phyloP scores from a whole-genome alignment of 2,113 vertebrate species.

The Numenius arquata region DNA sequence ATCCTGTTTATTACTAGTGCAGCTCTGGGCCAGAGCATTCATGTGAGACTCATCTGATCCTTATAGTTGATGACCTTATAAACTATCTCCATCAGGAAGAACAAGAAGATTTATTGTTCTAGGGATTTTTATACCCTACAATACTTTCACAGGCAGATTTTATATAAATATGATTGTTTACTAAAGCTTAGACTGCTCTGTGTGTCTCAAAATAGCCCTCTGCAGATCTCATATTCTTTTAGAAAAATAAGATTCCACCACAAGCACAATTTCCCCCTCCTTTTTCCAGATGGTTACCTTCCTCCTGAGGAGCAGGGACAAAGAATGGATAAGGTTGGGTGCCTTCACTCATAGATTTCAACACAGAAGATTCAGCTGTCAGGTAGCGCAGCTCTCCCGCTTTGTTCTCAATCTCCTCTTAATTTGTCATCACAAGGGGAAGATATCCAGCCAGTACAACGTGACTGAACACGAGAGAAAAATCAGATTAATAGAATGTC shows the following conservation, averaged over 20 bases:
- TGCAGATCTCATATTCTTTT: not conserved
- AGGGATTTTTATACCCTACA: slow-evolving; percentile 8
- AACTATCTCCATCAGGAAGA: slow-evolving; percentile 48
- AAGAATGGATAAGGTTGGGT: not conserved
- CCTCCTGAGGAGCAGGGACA: not conserved
- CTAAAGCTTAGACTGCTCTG: not conserved
- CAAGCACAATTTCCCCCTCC: not conserved
- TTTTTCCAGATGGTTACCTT: not conserved
- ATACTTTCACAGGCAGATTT: slow-evolving; percentile 22
- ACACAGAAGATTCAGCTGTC: slow-evolving; percentile 9
- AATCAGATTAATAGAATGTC: not conserved
- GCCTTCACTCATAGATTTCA: slow-evolving; percentile 1
- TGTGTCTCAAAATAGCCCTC: not conserved
- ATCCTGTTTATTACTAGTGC: slow-evolving; percentile 47
- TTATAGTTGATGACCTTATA: slow-evolving; percentile 45
- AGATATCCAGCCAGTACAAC: not conserved
- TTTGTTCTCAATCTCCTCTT: not conserved
- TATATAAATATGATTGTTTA: slow-evolving; percentile 42
- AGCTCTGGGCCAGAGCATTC: slow-evolving; percentile 43
- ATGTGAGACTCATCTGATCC: slow-evolving; percentile 39
- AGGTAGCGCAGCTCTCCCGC: not conserved
- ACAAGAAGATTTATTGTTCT: slow-evolving; percentile 53
- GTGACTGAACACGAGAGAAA: not conserved
- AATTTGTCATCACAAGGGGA: not conserved
- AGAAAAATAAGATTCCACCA: not conserved